Conservation (phyloP, 2,888 invertebrate genomes). For the Emesis castigata region DNA sequence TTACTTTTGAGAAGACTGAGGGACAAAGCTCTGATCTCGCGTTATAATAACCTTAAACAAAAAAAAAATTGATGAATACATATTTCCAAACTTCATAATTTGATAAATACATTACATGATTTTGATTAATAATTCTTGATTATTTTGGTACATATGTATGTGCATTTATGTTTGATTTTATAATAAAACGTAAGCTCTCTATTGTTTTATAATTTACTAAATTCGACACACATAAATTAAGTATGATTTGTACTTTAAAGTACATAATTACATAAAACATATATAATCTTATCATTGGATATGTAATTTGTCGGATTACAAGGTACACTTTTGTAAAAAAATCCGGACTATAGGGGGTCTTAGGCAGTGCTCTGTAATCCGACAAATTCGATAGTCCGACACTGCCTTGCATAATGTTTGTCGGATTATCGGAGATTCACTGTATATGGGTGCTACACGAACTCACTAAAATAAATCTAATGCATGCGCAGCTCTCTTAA, state of each 20-base stretch:
- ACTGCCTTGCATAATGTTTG: too few relatives aligned
- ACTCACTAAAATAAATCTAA: too few relatives aligned
- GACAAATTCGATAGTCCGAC: too few relatives aligned
- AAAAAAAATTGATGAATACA: slow-evolving; percentile 49
- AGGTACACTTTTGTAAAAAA: slow-evolving; percentile 26
- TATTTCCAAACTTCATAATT: slow-evolving; percentile 32
- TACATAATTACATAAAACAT: slow-evolving; percentile 39
- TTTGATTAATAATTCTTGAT: slow-evolving; percentile 25
- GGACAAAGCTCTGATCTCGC: slow-evolving; percentile 55
- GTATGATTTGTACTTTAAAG: slow-evolving; percentile 44
- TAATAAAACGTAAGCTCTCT: neutral
- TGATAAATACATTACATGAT: too few relatives aligned
- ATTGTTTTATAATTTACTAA: slow-evolving; percentile 45
- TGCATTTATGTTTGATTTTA: too few relatives aligned
- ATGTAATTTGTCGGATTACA: slow-evolving; percentile 54
- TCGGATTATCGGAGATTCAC: too few relatives aligned
- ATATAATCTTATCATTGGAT: slow-evolving; percentile 44
- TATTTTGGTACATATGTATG: slow-evolving; percentile 20
- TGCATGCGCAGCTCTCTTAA: too few relatives aligned
- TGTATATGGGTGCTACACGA: too few relatives aligned
- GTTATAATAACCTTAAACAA: slow-evolving; percentile 54
- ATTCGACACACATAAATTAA: slow-evolving; percentile 38
- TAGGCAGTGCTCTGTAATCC: slow-evolving; percentile 21
- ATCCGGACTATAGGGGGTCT: slow-evolving; percentile 11
- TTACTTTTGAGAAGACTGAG: slow-evolving; percentile 61